Evolutionary conservation across 1,140 invertebrate genomes (phyloP).

Genomic region (Patella vulgata): DNA sequence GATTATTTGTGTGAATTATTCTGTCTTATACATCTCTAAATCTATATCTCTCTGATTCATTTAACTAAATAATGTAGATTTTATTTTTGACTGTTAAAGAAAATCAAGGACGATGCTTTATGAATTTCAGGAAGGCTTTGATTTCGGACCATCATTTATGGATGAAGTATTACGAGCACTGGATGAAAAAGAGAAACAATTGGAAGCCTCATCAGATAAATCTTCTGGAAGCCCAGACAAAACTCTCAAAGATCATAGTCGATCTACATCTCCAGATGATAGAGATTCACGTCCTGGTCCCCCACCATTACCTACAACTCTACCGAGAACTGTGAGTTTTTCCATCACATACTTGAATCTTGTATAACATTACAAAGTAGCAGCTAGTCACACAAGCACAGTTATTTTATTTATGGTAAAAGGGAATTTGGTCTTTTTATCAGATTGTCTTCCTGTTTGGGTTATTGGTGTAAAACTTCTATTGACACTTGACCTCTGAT

Average conservation of each 20-base stretch:
- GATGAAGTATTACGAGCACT: constrained; percentile 92
- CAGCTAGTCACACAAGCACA: too few relatives aligned
- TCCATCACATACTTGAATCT: not conserved
- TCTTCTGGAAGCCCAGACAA: constrained; percentile 1
- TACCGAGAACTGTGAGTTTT: constrained; percentile 38
- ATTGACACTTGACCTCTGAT: too few relatives aligned
- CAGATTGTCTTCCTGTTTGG: too few relatives aligned
- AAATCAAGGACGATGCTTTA: too few relatives aligned
- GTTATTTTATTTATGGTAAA: too few relatives aligned
- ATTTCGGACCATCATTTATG: constrained; percentile 91
- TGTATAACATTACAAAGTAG: not conserved
- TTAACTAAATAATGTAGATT: too few relatives aligned
- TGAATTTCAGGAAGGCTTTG: constrained; percentile 81
- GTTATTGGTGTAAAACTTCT: too few relatives aligned
- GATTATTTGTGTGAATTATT: too few relatives aligned
- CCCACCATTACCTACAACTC: constrained; percentile 33
- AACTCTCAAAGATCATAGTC: constrained; percentile 6
- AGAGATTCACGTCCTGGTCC: constrained; percentile 14
- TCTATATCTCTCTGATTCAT: too few relatives aligned
- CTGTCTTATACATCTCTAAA: too few relatives aligned
- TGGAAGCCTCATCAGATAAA: constrained; percentile 28
- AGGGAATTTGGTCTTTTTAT: too few relatives aligned
- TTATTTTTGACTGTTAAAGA: too few relatives aligned
- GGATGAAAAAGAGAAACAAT: constrained; percentile 62
- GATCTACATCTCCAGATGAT: constrained; percentile 24